Base-by-base conservation (phyloP, 1,140 invertebrate genomes). In the Rhagoletis zephyria region DNA sequence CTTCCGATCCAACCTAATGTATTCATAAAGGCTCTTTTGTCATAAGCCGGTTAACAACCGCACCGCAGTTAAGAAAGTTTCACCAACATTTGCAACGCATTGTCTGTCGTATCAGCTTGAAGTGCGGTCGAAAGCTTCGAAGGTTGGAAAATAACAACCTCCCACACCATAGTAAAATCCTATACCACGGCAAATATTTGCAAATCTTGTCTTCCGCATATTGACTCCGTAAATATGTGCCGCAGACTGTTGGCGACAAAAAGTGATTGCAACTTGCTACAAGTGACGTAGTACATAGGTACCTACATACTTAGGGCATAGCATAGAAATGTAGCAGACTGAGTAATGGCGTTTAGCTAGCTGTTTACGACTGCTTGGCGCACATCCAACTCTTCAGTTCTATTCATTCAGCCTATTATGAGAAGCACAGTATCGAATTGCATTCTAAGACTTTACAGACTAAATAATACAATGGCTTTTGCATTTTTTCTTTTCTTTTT, bases 171-270 rank as follows among this genome's bases (percentile, higher is more conserved):
- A 10, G 67, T 14, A 10, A 48, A 48, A 48, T 16, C 67, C 30
- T 30, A 30, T 30, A 30, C 30, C 30, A 30, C 30, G 30, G 30
- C 30, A 30, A 30, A 30, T 70, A 74, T n/a, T 74, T 74, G 42
- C 42, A 74, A 16, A 10, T 30, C 12, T 16, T 45, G 40, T 4
- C 67, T 74, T 74, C 42, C 67, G 67, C 67, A 48, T 74, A 45
- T 70, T 70, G 67, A 42, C 14, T 70, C 16, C 42, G 40, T 70
- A 70, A 70, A 70, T 70, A 48, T 74, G 64, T 74, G 67, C 4
- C 67, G 40, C 42, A 48, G 61, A 74, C 3, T 74, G 30, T 70
- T 70, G 65, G 40, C 65, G 65, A 70, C 65, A 42, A 30, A 30
- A 30, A 30, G 30, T 70, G 65, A 42, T 42, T 70, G 65, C 65